Percentiles rank a stretch among this genome's conserved stretches.
These are phyloP conservation scores for Mustelus asterias DNA, from an alignment of 2,113 vertebrate species.

Conservation along the genomic window DNA sequence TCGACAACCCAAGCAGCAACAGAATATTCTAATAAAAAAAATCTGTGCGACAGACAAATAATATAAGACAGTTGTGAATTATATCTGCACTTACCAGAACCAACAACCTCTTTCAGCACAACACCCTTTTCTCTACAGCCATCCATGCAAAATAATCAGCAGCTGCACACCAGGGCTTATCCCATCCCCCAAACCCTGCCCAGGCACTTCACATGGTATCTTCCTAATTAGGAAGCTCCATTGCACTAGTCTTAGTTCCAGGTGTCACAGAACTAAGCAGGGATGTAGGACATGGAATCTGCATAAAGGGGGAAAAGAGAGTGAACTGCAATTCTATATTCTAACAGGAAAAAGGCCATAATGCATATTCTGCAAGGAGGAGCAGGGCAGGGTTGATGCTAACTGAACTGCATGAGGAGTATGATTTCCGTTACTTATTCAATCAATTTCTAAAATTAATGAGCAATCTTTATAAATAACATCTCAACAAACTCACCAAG, in stretches of 20 bases:
- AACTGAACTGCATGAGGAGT: neutral
- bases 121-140: constrained; percentile 55
- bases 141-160: constrained; percentile 67
- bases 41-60: neutral
- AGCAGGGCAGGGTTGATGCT: neutral
- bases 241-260: constrained; percentile 42
- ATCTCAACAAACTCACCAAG: neutral
- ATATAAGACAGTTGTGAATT: constrained; percentile 37
- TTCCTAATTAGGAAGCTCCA: constrained; percentile 37
- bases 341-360: neutral
- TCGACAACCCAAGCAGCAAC: neutral
- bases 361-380: neutral
- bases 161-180: constrained; percentile 55
- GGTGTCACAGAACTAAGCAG: constrained; percentile 46
- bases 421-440: neutral
- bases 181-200: constrained; percentile 45
- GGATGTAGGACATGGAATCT: constrained; percentile 25
- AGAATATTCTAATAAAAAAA: constrained; percentile 31
- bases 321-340: constrained; percentile 22
- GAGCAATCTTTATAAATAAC: neutral
- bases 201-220: constrained; percentile 33
- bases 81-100: constrained; percentile 50
- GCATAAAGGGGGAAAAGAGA: neutral
- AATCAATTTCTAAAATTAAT: neutral
- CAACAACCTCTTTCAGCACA: constrained; percentile 46